These are phyloP conservation scores for Gavialis gangeticus DNA, from an alignment of 2,113 vertebrate genomes.

Conservation along the genomic window DNA sequence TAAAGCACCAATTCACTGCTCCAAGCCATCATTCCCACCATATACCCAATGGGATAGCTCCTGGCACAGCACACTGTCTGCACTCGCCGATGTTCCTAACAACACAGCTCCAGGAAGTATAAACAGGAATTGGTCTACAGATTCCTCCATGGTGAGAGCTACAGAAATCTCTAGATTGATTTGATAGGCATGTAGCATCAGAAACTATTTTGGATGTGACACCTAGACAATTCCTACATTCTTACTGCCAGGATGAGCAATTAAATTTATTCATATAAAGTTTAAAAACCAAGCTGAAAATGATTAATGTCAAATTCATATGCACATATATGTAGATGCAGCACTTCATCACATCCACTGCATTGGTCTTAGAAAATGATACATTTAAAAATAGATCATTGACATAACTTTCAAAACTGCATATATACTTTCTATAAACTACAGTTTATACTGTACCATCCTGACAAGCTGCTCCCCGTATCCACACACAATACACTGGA, in stretches of 20 bases:
- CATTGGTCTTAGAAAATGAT: not conserved
- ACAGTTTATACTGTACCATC: too few relatives aligned
- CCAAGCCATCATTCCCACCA: not conserved
- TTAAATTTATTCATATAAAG: not conserved
- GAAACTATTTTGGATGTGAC: not conserved
- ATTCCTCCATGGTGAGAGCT: not conserved
- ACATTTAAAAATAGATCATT: not conserved
- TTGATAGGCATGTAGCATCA: not conserved
- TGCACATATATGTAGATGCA: not conserved
- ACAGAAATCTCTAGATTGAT: not conserved
- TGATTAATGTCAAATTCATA: not conserved
- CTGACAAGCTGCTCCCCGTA: not conserved
- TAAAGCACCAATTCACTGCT: not conserved
- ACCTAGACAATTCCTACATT: not conserved
- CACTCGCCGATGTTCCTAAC: not conserved
- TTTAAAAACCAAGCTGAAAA: not conserved
- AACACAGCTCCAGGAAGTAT: not conserved
- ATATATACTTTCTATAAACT: not conserved
- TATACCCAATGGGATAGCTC: not conserved
- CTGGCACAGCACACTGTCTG: not conserved
- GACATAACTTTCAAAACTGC: not conserved
- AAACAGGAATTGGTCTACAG: not conserved
- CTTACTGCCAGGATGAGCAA: not conserved
- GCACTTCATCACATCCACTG: not conserved
- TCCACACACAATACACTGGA: rapidly evolving